A percentile compares a stretch with the other conserved stretches of the same genome.
Conservation (phyloP, 2,888 invertebrate species). For the Tiphia femorata region DNA sequence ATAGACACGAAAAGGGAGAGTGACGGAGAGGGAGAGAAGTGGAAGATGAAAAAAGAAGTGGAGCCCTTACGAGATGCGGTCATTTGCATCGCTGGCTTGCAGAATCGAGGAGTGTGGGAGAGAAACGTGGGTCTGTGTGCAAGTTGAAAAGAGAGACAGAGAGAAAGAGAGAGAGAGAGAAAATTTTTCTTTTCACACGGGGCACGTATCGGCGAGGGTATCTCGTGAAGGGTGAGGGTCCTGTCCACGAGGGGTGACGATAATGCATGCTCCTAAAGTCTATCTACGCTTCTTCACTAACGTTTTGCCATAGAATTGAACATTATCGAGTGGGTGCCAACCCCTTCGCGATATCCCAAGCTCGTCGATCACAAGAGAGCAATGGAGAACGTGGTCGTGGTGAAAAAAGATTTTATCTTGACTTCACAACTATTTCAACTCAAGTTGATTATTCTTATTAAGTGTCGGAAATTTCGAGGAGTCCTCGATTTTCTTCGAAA, state of each 20-base stretch:
- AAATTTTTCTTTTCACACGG: slow-evolving; percentile 20
- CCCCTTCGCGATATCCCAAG: too few relatives aligned
- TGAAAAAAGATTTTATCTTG: too few relatives aligned
- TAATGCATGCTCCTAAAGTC: slow-evolving; percentile 17
- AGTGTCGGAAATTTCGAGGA: too few relatives aligned
- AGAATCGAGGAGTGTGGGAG: too few relatives aligned
- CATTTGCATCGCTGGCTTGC: slow-evolving; percentile 40
- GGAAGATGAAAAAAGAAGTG: slow-evolving; percentile 10
- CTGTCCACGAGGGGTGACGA: slow-evolving; percentile 19
- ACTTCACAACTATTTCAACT: too few relatives aligned
- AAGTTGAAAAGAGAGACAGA: not conserved
- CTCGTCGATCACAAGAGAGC: too few relatives aligned
- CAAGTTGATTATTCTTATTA: too few relatives aligned
- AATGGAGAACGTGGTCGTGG: too few relatives aligned
- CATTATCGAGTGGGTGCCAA: too few relatives aligned
- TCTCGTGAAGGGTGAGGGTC: slow-evolving; percentile 24
- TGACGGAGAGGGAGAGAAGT: slow-evolving; percentile 1
- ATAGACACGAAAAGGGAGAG: slow-evolving; percentile 1
- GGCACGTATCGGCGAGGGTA: slow-evolving; percentile 33
- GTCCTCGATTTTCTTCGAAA: too few relatives aligned
- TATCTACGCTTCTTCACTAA: not conserved
- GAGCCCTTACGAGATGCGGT: slow-evolving; percentile 21
- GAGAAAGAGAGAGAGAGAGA: not conserved
- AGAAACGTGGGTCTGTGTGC: slow-evolving; percentile 1
- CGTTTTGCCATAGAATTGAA: slow-evolving; percentile 27